phyloP scores from a whole-genome alignment of 92 coral and sea anemone species.

The Porites lobata region DNA sequence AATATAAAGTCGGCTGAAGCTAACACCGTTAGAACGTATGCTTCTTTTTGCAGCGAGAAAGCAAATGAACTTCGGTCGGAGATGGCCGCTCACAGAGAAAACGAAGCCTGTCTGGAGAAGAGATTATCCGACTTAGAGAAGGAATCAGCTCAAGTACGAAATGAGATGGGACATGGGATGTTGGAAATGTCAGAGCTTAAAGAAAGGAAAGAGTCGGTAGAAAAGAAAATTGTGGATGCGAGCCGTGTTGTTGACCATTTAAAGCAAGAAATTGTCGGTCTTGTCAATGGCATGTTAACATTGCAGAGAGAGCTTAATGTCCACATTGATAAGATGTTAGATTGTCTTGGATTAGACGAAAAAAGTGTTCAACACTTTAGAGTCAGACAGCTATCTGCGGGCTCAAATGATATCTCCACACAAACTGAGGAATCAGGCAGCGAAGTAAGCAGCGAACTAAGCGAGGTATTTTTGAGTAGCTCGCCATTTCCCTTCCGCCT shows the following conservation, averaged over 20 bases:
- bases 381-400: slow-evolving; percentile 54
- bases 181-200: slow-evolving; percentile 78
- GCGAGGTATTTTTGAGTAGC: slow-evolving; percentile 70
- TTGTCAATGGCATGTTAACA: slow-evolving; percentile 81
- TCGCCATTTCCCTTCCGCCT: slow-evolving; percentile 57
- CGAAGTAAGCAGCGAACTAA: slow-evolving; percentile 75
- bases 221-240: slow-evolving; percentile 78
- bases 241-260: slow-evolving; percentile 82
- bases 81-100: slow-evolving; percentile 73
- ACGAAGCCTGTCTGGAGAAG: slow-evolving; percentile 66
- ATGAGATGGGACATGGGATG: slow-evolving; percentile 66
- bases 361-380: slow-evolving; percentile 54
- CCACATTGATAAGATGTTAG: slow-evolving; percentile 79
- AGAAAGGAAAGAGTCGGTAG: slow-evolving; percentile 80
- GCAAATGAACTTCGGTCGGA: slow-evolving; percentile 77
- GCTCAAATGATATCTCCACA: slow-evolving; percentile 68
- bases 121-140: slow-evolving; percentile 80
- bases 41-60: slow-evolving; percentile 84
- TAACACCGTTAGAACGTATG: slow-evolving; percentile 75
- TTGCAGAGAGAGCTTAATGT: slow-evolving; percentile 82
- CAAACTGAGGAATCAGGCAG: slow-evolving; percentile 66
- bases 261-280: slow-evolving; percentile 86
- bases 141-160: slow-evolving; percentile 68
- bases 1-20: slow-evolving; percentile 78
- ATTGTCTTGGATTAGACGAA: slow-evolving; percentile 72